These are phyloP conservation scores for Adineta ricciae DNA, from an alignment of 2,888 invertebrate genomes.

Conservation along the genomic window DNA sequence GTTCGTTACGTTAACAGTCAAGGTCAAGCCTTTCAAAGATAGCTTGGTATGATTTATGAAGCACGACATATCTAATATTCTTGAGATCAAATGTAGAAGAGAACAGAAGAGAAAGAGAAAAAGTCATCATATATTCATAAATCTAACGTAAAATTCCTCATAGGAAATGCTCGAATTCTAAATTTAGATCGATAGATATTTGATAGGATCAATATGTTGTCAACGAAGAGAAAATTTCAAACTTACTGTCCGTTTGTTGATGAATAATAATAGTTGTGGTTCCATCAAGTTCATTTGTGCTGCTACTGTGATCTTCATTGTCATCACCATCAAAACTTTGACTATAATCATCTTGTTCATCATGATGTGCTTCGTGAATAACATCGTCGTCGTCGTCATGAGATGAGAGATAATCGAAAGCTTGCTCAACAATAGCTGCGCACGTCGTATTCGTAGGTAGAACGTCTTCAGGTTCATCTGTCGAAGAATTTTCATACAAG, in stretches of 20 bases:
- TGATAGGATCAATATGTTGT: no score
- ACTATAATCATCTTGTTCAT: not conserved
- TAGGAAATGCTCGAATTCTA: no score
- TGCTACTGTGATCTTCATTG: not conserved
- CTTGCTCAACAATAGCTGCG: not conserved
- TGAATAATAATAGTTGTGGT: not conserved
- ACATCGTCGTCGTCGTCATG: slow-evolving; percentile 6
- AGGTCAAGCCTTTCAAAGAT: not conserved
- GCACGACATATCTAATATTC: not conserved
- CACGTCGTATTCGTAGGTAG: not conserved
- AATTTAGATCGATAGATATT: no score
- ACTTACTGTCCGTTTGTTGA: not conserved
- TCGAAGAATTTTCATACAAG: not conserved
- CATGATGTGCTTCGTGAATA: not conserved
- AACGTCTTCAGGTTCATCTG: not conserved
- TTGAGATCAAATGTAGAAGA: not conserved
- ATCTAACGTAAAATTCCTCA: not conserved
- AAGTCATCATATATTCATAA: not conserved
- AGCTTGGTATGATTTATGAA: not conserved
- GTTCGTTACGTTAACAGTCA: not conserved
- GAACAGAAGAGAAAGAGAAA: not conserved
- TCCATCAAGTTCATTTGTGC: not conserved
- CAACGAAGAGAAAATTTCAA: no score
- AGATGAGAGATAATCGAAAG: not conserved
- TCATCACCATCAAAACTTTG: not conserved